Evolutionary conservation across 2,888 invertebrate species (phyloP).

Genomic region (Ernsta delagoae): DNA sequence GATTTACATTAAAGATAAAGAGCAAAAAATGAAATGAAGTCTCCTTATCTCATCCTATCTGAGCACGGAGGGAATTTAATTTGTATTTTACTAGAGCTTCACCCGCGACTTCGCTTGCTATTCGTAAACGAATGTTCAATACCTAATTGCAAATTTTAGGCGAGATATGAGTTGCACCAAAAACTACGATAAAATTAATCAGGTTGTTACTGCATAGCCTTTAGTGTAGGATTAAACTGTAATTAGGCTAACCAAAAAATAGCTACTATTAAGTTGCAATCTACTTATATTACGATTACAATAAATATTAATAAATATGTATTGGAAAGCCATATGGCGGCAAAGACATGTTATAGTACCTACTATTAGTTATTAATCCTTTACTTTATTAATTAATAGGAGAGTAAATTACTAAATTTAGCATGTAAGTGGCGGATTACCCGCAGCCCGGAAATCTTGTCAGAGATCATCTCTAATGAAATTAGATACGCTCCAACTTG

Average conservation of each 20-base stretch:
- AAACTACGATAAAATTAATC: no score
- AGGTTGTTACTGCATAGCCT: no score
- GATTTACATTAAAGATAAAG: slow-evolving; percentile 16
- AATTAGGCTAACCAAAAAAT: no score
- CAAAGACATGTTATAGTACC: no score
- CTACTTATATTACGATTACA: no score
- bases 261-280: no score
- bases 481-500: slow-evolving; percentile 9
- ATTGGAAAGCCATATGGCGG: no score
- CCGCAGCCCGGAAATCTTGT: slow-evolving; percentile 14
- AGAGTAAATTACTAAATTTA: slow-evolving; percentile 18
- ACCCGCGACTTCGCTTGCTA: background rate
- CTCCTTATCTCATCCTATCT: slow-evolving; percentile 10
- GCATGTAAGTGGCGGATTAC: slow-evolving; percentile 15
- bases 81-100: slow-evolving; percentile 4
- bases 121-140: background rate
- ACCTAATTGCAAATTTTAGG: no score
- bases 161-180: no score
- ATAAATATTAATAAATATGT: no score
- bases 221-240: no score
- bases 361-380: background rate
- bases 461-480: slow-evolving; percentile 20
- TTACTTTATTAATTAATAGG: slow-evolving; percentile 3
- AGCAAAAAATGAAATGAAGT: slow-evolving; percentile 17
- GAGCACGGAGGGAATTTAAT: slow-evolving; percentile 7